Percentiles rank a stretch among this genome's conserved stretches.
phyloP scores from a whole-genome alignment of 2,888 invertebrate genomes.

The Pyrrhosoma nymphula region DNA sequence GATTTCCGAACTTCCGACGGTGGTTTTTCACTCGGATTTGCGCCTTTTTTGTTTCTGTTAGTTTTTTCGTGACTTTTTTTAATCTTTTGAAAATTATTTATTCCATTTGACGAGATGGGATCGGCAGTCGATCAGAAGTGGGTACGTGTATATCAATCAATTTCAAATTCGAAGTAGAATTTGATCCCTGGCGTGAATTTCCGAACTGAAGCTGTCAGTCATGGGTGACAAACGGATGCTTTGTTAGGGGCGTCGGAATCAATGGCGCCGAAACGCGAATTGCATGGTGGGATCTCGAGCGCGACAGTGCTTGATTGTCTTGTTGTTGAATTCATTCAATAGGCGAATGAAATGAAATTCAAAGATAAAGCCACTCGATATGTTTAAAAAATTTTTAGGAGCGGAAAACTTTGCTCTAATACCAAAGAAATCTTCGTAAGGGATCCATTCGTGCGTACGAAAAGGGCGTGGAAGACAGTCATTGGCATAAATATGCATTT shows the following conservation, averaged over 20 bases:
- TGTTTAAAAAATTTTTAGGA: no score
- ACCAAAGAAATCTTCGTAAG: no score
- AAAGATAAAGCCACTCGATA: not conserved
- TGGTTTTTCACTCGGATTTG: not conserved
- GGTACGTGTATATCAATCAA: not conserved
- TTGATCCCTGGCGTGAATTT: not conserved
- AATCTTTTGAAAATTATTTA: not conserved
- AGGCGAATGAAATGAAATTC: not conserved
- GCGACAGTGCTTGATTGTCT: not conserved
- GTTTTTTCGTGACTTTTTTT: not conserved
- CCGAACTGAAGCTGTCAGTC: conserved; percentile 35
- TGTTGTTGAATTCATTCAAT: not conserved
- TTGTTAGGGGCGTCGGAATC: not conserved
- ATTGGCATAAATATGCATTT: no score
- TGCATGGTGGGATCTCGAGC: not conserved
- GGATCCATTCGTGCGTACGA: no score
- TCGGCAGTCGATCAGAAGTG: not conserved
- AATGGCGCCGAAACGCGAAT: not conserved
- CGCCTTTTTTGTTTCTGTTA: not conserved
- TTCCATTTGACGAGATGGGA: not conserved
- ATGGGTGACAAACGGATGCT: conserved; percentile 44
- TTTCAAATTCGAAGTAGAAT: not conserved
- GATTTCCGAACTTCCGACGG: not conserved
- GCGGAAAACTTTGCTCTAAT: no score
- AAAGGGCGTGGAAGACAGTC: no score